These are phyloP conservation scores for Channallabes apus DNA, from an alignment of 2,797 vertebrate species.

Conservation along the genomic window DNA sequence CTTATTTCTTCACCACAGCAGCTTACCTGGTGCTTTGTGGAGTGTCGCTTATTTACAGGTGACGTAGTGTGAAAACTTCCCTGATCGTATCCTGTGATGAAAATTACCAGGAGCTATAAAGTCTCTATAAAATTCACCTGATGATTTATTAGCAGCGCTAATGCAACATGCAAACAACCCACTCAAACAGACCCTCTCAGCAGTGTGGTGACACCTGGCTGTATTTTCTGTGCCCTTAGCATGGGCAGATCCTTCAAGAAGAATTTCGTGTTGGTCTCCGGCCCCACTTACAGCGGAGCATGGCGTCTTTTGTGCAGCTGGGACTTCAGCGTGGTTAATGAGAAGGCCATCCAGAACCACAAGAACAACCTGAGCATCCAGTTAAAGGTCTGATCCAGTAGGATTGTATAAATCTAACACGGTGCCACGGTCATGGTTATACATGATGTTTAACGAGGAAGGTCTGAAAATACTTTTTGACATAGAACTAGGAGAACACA, in stretches of 20 bases:
- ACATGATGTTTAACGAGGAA: neutral
- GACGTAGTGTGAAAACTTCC: conserved; percentile 12
- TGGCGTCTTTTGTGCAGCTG: conserved; percentile 89
- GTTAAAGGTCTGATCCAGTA: conserved; percentile 80
- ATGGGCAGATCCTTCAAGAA: conserved; percentile 84
- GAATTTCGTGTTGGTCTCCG: conserved; percentile 76
- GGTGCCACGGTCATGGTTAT: neutral
- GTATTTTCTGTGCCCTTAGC: conserved; percentile 65
- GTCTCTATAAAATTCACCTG: neutral
- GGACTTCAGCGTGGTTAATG: conserved; percentile 89
- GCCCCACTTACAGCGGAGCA: conserved; percentile 68
- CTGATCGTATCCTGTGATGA: too few species aligned
- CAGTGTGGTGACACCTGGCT: neutral
- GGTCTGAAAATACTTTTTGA: neutral
- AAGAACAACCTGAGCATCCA: conserved; percentile 87
- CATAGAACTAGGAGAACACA: neutral
- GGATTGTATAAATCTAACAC: too few species aligned
- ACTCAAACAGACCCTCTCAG: neutral
- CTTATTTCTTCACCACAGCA: conserved; percentile 90
- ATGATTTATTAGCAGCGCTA: neutral
- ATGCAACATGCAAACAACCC: neutral
- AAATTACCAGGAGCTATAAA: neutral
- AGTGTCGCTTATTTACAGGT: conserved; percentile 87
- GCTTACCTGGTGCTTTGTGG: conserved; percentile 85
- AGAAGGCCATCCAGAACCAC: conserved; percentile 82